phyloP scores from a whole-genome alignment of 1,140 invertebrate species.

The Rhagoletis pomonella region DNA sequence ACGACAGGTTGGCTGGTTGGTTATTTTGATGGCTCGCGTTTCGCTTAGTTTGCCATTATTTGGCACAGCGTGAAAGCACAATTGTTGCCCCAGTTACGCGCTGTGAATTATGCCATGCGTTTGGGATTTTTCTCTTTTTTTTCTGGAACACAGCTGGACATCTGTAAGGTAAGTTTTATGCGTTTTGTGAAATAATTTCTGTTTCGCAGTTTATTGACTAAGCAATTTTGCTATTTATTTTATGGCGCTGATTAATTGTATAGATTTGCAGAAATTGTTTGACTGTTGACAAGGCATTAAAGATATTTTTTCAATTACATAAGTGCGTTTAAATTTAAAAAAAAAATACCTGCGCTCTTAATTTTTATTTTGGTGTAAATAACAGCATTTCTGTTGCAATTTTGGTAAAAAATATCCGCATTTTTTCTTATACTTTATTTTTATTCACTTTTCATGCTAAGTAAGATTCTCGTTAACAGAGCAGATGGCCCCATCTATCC shows the following conservation, averaged over 20 bases:
- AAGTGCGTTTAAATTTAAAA: background rate
- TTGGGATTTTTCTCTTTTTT: background rate
- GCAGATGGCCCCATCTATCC: too few relatives aligned
- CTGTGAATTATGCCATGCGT: conserved; percentile 20
- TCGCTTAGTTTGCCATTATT: conserved; percentile 1
- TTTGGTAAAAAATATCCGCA: too few relatives aligned
- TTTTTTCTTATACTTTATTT: too few relatives aligned
- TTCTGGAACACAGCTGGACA: too few relatives aligned
- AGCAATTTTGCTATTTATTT: background rate
- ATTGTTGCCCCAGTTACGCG: conserved; percentile 52
- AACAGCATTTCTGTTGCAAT: too few relatives aligned
- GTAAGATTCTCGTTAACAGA: too few relatives aligned
- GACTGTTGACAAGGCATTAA: background rate
- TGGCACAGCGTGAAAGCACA: conserved; percentile 44
- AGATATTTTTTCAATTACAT: background rate
- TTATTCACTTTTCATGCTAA: too few relatives aligned
- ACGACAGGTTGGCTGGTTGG: too few relatives aligned
- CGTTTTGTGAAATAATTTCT: background rate
- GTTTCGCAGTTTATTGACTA: background rate
- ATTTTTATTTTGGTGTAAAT: too few relatives aligned
- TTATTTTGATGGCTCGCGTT: background rate
- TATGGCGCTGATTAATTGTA: background rate
- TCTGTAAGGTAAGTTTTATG: too few relatives aligned
- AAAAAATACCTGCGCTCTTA: too few relatives aligned
- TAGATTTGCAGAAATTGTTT: background rate